Evolutionary conservation across 2,113 vertebrate genomes (phyloP).

Genomic region (Plecturocebus donacophilus): DNA sequence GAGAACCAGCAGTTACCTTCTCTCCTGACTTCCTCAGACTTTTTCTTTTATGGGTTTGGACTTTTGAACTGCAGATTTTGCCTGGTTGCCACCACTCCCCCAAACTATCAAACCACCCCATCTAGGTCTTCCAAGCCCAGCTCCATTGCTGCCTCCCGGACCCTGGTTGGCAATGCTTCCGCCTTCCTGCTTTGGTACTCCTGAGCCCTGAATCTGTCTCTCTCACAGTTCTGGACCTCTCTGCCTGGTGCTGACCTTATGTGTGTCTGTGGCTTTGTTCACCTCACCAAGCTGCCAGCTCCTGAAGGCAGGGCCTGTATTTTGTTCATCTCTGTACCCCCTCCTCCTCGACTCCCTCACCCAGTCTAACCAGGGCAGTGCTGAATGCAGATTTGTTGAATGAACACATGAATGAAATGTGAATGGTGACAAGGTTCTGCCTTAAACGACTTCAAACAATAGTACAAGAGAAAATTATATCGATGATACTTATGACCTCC

Average conservation of each 20-base stretch:
- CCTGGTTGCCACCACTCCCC: not conserved
- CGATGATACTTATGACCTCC: not conserved
- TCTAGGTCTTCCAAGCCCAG: not conserved
- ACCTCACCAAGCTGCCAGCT: not conserved
- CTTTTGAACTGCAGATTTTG: not conserved
- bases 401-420: conserved; percentile 80
- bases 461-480: conserved; percentile 31
- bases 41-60: not conserved
- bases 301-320: not conserved
- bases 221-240: not conserved
- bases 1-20: not conserved
- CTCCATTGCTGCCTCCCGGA: not conserved
- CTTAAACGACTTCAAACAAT: conserved; percentile 41
- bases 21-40: not conserved
- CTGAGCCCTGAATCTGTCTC: not conserved
- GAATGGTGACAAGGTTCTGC: conserved; percentile 72
- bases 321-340: not conserved
- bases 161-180: not conserved
- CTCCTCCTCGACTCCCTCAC: not conserved
- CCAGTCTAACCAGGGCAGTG: conserved; percentile 29
- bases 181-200: not conserved
- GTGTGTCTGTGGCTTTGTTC: not conserved
- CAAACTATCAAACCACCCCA: not conserved
- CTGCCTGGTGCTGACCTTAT: not conserved
- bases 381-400: conserved; percentile 59